Percentiles rank a stretch among this genome's conserved stretches.
phyloP scores from a whole-genome alignment of 2,113 vertebrate genomes.

The Maylandia zebra region DNA sequence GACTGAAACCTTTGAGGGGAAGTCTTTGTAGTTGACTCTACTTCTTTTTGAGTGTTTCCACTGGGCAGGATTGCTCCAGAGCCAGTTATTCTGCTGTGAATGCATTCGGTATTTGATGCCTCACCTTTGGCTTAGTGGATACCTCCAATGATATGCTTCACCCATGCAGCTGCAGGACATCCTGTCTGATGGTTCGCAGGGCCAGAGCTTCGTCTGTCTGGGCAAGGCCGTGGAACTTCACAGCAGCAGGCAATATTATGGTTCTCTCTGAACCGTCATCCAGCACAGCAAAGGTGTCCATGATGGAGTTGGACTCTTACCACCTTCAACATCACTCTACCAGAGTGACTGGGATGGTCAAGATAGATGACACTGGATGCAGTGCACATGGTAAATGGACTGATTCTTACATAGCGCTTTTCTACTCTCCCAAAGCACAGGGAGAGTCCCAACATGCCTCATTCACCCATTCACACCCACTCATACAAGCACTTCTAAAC shows the following conservation, averaged over 20 bases:
- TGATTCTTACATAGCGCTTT: background rate
- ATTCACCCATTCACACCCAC: background rate
- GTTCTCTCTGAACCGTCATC: background rate
- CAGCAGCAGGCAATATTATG: background rate
- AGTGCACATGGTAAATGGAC: background rate
- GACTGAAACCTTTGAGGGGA: background rate
- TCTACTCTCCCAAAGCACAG: background rate
- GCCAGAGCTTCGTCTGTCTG: background rate
- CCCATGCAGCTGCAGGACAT: background rate
- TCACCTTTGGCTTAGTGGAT: background rate
- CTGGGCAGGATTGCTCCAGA: background rate
- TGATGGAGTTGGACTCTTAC: background rate
- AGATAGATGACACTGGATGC: background rate
- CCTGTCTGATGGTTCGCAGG: background rate
- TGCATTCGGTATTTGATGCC: background rate
- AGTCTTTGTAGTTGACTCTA: background rate
- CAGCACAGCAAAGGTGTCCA: background rate
- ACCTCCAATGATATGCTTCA: background rate
- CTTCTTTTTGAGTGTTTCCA: background rate
- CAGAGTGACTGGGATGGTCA: background rate
- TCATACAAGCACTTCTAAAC: background rate
- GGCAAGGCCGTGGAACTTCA: background rate
- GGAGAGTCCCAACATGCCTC: background rate
- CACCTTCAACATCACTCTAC: background rate
- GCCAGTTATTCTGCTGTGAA: background rate